These are phyloP conservation scores for Thamnophis elegans DNA, from an alignment of 2,797 vertebrate genomes.

Conservation along the genomic window DNA sequence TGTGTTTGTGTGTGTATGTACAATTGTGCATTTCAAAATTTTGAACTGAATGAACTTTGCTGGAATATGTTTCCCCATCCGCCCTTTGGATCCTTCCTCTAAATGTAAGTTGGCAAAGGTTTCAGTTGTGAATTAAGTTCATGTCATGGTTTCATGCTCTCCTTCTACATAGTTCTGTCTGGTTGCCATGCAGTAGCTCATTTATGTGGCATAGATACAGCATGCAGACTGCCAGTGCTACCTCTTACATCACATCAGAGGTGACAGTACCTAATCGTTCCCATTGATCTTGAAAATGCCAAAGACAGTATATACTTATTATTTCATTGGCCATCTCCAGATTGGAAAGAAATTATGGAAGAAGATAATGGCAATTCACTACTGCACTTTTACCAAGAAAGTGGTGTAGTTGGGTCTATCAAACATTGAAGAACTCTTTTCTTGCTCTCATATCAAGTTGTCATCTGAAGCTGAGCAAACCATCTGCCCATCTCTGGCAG, in stretches of 20 bases:
- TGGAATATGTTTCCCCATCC: neutral
- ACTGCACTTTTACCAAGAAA: neutral
- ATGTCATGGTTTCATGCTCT: neutral
- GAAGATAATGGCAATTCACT: neutral
- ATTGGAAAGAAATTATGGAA: neutral
- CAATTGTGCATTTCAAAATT: constrained; percentile 20
- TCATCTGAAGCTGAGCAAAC: neutral
- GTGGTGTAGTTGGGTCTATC: neutral
- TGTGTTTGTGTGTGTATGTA: neutral
- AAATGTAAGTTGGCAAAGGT: constrained; percentile 37
- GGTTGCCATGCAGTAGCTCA: neutral
- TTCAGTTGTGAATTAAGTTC: neutral
- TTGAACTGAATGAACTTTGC: constrained; percentile 20
- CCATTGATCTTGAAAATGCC: neutral
- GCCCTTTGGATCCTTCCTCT: constrained; percentile 7
- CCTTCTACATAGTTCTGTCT: neutral
- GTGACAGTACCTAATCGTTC: neutral
- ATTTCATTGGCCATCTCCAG: neutral
- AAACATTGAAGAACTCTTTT: neutral
- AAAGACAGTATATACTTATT: neutral
- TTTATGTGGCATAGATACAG: neutral
- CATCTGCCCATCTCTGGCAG: too few species aligned
- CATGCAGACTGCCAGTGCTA: neutral
- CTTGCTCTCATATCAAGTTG: neutral
- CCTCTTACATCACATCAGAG: neutral